A percentile compares a stretch with the other conserved stretches of the same genome.
Evolutionary conservation across 1,140 invertebrate species (phyloP).

Genomic region (Caenorhabditis briggsae): DNA sequence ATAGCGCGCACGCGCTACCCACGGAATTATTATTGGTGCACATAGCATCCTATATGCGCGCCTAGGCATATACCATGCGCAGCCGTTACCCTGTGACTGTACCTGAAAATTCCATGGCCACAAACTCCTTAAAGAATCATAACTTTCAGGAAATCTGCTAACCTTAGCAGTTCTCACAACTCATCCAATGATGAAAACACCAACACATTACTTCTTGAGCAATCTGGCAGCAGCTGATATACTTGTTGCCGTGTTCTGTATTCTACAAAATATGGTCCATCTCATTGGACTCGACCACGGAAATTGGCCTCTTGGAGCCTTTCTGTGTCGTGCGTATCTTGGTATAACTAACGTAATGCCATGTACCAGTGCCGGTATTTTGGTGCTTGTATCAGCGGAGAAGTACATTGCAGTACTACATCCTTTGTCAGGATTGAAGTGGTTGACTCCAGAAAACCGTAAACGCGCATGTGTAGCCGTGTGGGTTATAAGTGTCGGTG

Average conservation of each 20-base stretch:
- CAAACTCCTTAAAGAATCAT: not conserved
- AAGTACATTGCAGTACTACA: slow-evolving; percentile 76
- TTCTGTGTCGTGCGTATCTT: slow-evolving; percentile 75
- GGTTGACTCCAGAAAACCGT: slow-evolving; percentile 72
- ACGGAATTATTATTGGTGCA: too few relatives aligned
- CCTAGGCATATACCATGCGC: too few relatives aligned
- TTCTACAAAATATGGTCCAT: slow-evolving; percentile 77
- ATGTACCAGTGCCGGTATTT: slow-evolving; percentile 76
- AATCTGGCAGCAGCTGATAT: slow-evolving; percentile 74
- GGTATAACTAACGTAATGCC: slow-evolving; percentile 74
- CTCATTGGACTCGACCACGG: slow-evolving; percentile 71
- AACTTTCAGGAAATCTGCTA: slow-evolving; percentile 68
- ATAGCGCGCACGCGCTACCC: too few relatives aligned
- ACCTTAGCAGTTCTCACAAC: slow-evolving; percentile 67
- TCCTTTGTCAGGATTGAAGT: slow-evolving; percentile 74
- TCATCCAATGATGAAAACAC: slow-evolving; percentile 70
- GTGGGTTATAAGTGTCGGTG: slow-evolving; percentile 68
- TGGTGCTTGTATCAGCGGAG: slow-evolving; percentile 76
- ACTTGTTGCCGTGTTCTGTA: slow-evolving; percentile 73
- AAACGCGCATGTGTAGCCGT: slow-evolving; percentile 67
- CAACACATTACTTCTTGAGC: slow-evolving; percentile 70
- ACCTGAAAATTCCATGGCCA: too few relatives aligned
- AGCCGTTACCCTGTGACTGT: too few relatives aligned
- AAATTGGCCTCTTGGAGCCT: slow-evolving; percentile 69
- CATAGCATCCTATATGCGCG: too few relatives aligned